Base-by-base conservation (phyloP, 2,888 invertebrate genomes). In the Biston stratarius region DNA sequence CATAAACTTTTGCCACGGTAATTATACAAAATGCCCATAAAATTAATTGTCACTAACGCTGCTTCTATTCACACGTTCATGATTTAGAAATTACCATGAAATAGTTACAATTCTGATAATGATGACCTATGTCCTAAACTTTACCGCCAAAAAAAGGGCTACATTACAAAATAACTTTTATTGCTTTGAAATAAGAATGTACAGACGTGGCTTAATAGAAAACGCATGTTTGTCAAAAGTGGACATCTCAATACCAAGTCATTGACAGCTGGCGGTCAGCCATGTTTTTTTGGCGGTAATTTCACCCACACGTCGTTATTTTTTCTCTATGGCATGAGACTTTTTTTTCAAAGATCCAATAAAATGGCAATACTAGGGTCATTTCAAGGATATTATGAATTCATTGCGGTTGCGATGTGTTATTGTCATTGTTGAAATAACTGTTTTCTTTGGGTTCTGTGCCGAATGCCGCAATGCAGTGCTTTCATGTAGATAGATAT, bases 241-340 rank as follows among this genome's bases (percentile, higher is more conserved):
- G 86, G 60, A 91, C 81, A 82, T 87, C 88, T 91, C 88, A 86
- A 91, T 91, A 80, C 77, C 5, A 38, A 70, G 12, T 48, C 49
- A 84, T 86, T 91, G 92, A 91, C 92, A 93, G 92, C 91, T 92
- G 48, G 92, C 78, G 84, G 85, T 85, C 86, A 86, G 85, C 57
- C 33, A 47, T 83, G 88, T 87, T 83, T 83, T 85, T 67, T 67
- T 70, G 47, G 66, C 64, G 64, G 59, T 40, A 34, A 57, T 44
- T 68, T 71, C 73, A 59, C 73, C 72, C 61, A 73, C 74, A 71
- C 62, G 63, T 10, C 62, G 63, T 10, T 38, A 0, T 38, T 38
- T 38, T 10, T 49, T 60, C 33, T 59, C 53, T 59, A 59, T 61
- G 79, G 81, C 83, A 79, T 80, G 82, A 78, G 83, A 72, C 78